phyloP scores from a whole-genome alignment of 2,113 vertebrate species.

The Calcarius ornatus region DNA sequence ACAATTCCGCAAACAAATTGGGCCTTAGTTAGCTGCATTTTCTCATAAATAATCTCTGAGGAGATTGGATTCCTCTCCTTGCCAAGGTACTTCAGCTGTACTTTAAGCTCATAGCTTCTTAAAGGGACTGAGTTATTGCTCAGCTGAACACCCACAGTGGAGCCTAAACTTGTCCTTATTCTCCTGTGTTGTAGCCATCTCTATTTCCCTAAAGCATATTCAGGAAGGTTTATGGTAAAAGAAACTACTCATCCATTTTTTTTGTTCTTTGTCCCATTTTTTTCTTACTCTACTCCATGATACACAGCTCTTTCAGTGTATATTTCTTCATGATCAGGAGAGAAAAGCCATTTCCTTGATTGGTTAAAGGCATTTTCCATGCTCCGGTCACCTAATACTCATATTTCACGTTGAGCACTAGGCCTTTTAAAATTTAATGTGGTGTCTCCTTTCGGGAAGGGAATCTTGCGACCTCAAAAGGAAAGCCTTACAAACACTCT shows the following conservation, averaged over 20 bases:
- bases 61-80: conserved; percentile 68
- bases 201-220: conserved; percentile 57
- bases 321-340: conserved; percentile 60
- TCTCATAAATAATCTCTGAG: conserved; percentile 74
- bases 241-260: conserved; percentile 27
- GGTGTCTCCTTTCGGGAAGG: no score
- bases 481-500: no score
- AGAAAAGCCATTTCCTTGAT: conserved; percentile 62
- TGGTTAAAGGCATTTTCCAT: conserved; percentile 62
- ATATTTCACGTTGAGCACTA: conserved; percentile 55
- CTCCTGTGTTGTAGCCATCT: conserved; percentile 14
- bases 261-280: conserved; percentile 9
- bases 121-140: conserved; percentile 57
- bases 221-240: conserved; percentile 39
- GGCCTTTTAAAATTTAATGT: conserved; percentile 51
- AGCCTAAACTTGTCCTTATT: conserved; percentile 47
- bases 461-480: no score
- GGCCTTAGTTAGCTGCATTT: conserved; percentile 60
- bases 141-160: conserved; percentile 9
- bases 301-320: not conserved
- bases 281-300: conserved; percentile 8
- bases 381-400: conserved; percentile 45
- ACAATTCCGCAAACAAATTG: conserved; percentile 75
- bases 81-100: conserved; percentile 35
- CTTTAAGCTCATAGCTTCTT: conserved; percentile 29